phyloP scores from a whole-genome alignment of 2,888 invertebrate genomes.

The Argyresthia albistria region DNA sequence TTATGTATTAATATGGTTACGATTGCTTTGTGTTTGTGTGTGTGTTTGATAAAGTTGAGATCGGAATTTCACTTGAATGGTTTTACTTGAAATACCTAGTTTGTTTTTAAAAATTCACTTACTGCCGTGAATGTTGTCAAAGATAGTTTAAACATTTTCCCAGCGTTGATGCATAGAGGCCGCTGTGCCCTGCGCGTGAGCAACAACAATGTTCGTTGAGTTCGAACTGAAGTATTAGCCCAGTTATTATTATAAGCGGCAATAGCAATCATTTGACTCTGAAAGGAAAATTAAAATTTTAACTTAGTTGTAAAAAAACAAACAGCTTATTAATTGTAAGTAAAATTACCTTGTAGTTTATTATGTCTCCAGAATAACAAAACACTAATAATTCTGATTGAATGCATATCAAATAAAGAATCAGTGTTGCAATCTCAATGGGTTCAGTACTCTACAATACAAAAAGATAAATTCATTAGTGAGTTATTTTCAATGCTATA shows the following conservation, averaged over 20 bases:
- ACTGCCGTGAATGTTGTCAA: conserved; percentile 31
- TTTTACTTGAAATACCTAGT: no score
- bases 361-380: conserved; percentile 46
- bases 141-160: conserved; percentile 33
- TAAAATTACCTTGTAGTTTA: conserved; percentile 30
- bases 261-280: conserved; percentile 27
- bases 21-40: no score
- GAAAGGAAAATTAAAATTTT: conserved; percentile 9
- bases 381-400: conserved; percentile 35
- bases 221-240: conserved; percentile 21
- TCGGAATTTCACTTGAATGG: no score
- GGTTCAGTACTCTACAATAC: conserved; percentile 11
- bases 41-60: no score
- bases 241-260: conserved; percentile 31
- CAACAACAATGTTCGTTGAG: conserved; percentile 24
- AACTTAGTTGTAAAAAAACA: no score
- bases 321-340: no score
- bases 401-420: conserved; percentile 36
- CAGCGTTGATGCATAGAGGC: conserved; percentile 30
- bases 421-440: conserved; percentile 26
- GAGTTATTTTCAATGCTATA: background rate
- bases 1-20: background rate
- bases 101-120: conserved; percentile 10
- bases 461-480: background rate
- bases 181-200: conserved; percentile 29